Evolutionary conservation across 2,888 invertebrate genomes (phyloP).

Genomic region (Mycalesis mineus): DNA sequence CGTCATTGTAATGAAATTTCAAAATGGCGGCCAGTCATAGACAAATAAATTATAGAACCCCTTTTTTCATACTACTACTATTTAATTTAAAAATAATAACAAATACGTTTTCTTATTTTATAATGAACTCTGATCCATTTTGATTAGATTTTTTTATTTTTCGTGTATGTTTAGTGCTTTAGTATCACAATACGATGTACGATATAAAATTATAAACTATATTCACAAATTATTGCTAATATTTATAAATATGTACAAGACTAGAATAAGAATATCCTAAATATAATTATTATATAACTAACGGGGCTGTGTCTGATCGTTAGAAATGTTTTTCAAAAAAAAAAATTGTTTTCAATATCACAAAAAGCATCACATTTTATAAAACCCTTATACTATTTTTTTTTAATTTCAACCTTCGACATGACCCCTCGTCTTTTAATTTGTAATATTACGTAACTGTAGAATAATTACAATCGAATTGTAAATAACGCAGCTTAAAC

Average conservation of each 20-base stretch:
- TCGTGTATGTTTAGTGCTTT: neutral
- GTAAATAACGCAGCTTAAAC: neutral
- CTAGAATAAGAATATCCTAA: conserved; percentile 5
- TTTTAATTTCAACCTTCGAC: no score
- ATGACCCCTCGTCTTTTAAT: no score
- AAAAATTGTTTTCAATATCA: no score
- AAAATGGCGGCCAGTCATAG: neutral
- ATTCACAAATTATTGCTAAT: conserved; percentile 27
- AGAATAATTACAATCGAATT: neutral
- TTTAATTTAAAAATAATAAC: no score
- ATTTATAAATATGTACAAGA: conserved; percentile 6
- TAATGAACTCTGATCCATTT: neutral
- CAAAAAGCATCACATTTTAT: no score
- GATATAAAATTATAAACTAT: neutral
- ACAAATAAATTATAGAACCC: no score
- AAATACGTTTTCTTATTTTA: neutral
- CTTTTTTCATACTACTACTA: no score
- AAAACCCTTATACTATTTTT: no score
- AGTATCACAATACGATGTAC: neutral
- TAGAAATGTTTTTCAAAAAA: no score
- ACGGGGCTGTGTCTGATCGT: no score
- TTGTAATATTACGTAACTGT: no score
- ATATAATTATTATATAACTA: neutral
- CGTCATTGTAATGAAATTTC: no score
- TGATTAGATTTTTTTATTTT: neutral